A percentile compares a stretch with the other conserved stretches of the same genome.
Evolutionary conservation across 2,113 vertebrate genomes (phyloP).

Genomic region (Columba janthina): DNA sequence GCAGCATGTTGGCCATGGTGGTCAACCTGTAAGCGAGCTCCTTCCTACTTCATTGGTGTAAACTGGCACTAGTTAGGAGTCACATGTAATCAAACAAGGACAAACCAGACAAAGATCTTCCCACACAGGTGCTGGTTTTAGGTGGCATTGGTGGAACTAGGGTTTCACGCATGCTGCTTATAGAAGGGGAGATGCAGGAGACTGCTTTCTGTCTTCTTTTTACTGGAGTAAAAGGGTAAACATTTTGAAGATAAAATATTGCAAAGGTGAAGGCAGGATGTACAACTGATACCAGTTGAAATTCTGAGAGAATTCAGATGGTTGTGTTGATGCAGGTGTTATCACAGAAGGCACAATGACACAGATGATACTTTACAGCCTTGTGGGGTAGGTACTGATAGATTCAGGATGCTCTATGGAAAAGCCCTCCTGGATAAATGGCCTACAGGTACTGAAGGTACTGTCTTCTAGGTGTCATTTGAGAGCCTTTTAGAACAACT

Average conservation of each 20-base stretch:
- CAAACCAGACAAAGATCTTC: not conserved
- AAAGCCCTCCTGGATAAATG: not conserved
- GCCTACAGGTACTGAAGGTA: not conserved
- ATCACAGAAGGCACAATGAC: not conserved
- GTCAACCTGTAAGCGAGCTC: not conserved
- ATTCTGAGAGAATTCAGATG: not conserved
- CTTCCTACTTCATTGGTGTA: not conserved
- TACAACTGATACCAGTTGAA: not conserved
- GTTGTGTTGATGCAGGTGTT: not conserved
- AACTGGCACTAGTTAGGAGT: not conserved
- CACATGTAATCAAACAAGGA: not conserved
- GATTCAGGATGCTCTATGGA: not conserved
- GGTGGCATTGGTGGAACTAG: not conserved
- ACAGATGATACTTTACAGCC: not conserved
- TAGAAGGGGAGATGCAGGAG: not conserved
- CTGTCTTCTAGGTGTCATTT: not conserved
- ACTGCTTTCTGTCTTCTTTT: not conserved
- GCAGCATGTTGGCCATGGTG: not conserved
- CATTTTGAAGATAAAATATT: not conserved
- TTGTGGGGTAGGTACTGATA: not conserved
- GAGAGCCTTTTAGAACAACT: not conserved
- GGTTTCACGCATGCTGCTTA: not conserved
- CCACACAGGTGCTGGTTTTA: not conserved
- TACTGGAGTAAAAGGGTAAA: not conserved
- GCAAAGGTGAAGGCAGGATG: not conserved